Conservation (phyloP, 2,113 vertebrate genomes). For the Aphelocoma coerulescens region DNA sequence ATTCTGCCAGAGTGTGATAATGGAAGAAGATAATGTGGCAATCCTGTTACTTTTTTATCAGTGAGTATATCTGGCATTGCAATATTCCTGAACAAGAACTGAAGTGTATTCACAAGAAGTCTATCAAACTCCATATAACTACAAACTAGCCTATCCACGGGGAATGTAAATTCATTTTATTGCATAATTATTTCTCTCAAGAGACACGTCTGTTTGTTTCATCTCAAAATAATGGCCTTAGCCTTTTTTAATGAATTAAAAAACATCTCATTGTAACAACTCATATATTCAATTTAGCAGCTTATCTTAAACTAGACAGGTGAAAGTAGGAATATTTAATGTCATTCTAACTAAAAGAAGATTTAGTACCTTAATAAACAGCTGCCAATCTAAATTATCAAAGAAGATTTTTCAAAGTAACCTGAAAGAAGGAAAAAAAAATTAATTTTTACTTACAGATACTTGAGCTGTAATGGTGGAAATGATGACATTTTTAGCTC, state of each 20-base stretch:
- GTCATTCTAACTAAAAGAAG: neutral
- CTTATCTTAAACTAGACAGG: neutral
- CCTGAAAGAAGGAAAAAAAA: neutral
- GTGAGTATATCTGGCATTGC: neutral
- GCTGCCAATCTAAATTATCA: neutral
- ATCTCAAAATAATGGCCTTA: neutral
- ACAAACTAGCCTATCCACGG: neutral
- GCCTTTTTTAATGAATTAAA: neutral
- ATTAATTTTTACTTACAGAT: constrained; percentile 80
- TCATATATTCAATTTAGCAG: neutral
- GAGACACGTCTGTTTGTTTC: neutral
- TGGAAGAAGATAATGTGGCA: neutral
- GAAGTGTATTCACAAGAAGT: neutral
- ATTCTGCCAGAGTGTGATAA: neutral
- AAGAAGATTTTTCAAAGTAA: neutral
- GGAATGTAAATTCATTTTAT: neutral
- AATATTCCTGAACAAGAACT: neutral
- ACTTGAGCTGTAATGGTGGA: constrained; percentile 83
- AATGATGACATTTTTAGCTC: constrained; percentile 82
- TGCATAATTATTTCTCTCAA: neutral
- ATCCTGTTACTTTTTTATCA: neutral
- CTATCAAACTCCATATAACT: neutral
- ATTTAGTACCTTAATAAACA: neutral
- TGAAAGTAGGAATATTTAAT: neutral
- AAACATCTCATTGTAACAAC: neutral